Base-by-base conservation (phyloP, 2,888 invertebrate genomes). In the Heliconius ethilla region DNA sequence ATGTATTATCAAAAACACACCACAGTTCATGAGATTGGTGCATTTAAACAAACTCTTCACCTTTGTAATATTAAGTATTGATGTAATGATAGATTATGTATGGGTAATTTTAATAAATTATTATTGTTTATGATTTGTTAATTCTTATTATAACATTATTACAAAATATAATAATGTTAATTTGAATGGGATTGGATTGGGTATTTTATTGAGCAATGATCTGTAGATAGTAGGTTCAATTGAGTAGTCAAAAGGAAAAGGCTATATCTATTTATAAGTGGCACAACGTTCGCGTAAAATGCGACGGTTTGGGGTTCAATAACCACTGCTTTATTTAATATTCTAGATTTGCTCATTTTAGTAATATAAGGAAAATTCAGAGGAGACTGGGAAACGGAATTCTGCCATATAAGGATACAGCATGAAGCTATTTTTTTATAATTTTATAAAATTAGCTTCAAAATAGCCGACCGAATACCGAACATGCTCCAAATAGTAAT, bases 401-500 rank as follows among this genome's bases (percentile, higher is more conserved):
- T 37, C 37, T 37, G 37, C 37, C 37, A 37, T 37, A 37, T 37
- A 37, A 10, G 37, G 11, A 37, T 37, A 40, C 40, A 51, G 51
- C 51, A 15, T 51, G 51, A 51, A 51, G 18, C n/a, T n/a, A 9
- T 10, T 22, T 55, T n/a, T 55, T 55, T n/a, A 40, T 22, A 9
- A 55, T 55, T n/a, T 59, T n/a, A 59, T 4, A 9, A n/a, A 59
- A 59, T 66, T 66, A 33, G 33, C 66, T 67, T 75, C 37, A 51
- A 66, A 75, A 40, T 55, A 33, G 2, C 33, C 18, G n/a, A 22
- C 45, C 70, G 70, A 70, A 76, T 70, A 70, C 70, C 72, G 51
- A 78, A 76, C 74, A 76, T 75, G 70, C 70, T 76, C 76, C 65
- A 78, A 79, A 81, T 76, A 76, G 81, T 79, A 81, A 81, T 79